Base-by-base conservation (phyloP, 2,113 vertebrate species). In the Aviceda subcristata region DNA sequence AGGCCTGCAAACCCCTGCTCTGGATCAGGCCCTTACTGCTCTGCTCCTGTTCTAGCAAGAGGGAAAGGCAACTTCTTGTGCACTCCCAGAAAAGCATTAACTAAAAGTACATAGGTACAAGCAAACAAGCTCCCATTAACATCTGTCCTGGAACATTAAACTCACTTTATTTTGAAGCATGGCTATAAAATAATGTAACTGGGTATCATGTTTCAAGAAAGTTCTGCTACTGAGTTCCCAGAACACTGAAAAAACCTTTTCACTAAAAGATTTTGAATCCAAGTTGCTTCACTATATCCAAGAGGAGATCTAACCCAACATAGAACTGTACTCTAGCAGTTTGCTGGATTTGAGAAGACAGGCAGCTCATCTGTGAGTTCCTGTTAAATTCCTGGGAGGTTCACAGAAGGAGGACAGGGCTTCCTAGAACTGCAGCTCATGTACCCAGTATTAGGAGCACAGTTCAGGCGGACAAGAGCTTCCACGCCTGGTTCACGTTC, bases 351-450 rank as follows among this genome's bases (percentile, higher is more conserved):
- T 1, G n/a, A 36, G 75, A 15, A 73, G 60, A 46, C 56, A 32
- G 51, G 39, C 29, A 2, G 27, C n/a, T 3, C 15, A 16, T 2
- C 86, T 27, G 32, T 2, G 7, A 63, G n/a, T 1, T 0, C 36
- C 41, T 1, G 23, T 29, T 27, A 39, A n/a, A 75, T 93, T 82
- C 67, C 82, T 71, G 86, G 75, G 90, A 83, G 69, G 77, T 7
- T 60, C n/a, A 1, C 1, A 22, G 60, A 53, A 36, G n/a, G 6
- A 53, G 88, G 50, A 60, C 9, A 11, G 38, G 32, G n/a, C 15
- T 93, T 94, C 92, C 92, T 46, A 78, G 95, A 95, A 95, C 5
- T n/a, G 11, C 59, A 29, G 88, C 38, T 85, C 29, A 0, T 3
- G 41, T 62, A 27, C 77, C 6, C 2, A 23, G 73, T 21, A 60